phyloP scores from a whole-genome alignment of 2,797 vertebrate genomes.

The Tarsius wallacei region DNA sequence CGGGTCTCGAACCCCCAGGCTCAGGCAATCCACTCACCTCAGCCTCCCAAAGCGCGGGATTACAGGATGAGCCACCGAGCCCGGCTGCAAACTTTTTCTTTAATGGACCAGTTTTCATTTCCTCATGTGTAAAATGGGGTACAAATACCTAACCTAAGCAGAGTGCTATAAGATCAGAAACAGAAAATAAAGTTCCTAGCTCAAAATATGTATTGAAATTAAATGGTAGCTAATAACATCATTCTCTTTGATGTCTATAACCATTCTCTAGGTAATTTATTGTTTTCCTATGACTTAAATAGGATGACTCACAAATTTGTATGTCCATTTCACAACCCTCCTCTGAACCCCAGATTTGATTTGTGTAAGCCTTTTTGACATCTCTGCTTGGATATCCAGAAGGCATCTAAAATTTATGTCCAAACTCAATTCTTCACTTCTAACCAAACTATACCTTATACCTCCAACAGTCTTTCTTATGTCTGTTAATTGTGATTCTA shows the following conservation, averaged over 20 bases:
- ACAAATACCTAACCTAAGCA: neutral
- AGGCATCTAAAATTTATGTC: constrained; percentile 18
- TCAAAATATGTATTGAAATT: constrained; percentile 41
- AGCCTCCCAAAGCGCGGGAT: no score
- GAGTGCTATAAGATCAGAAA: neutral
- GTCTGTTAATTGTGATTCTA: neutral
- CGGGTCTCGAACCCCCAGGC: no score
- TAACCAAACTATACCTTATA: neutral
- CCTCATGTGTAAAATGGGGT: neutral
- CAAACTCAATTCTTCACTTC: constrained; percentile 20
- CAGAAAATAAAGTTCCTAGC: neutral
- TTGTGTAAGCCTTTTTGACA: neutral
- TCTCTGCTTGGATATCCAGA: neutral
- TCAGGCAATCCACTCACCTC: no score
- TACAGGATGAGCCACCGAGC: no score
- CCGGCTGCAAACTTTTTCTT: no score
- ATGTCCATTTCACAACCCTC: neutral
- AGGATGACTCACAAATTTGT: neutral
- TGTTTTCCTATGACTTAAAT: constrained; percentile 19
- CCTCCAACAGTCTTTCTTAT: neutral
- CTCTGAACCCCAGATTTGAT: neutral
- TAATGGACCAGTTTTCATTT: constrained; percentile 14
- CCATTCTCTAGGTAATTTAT: neutral
- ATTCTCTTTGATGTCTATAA: neutral
- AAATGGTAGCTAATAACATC: neutral